Evolutionary conservation across 92 coral and sea anemone genomes (phyloP), one percentile per base, ranked within the genome.

Genomic region (Zoanthus gigantus): DNA sequence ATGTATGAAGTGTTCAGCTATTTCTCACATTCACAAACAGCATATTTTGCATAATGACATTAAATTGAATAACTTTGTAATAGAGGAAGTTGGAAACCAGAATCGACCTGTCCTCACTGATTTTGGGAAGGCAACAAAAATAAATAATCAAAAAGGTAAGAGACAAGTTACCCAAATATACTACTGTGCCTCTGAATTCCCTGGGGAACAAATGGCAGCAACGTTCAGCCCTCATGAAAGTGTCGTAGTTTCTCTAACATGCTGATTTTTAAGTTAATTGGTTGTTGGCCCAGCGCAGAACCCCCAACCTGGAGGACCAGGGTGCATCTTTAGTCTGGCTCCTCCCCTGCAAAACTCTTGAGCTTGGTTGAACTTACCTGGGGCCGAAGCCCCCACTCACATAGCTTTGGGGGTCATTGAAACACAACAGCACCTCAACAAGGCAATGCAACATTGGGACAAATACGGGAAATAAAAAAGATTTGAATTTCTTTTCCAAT

Each of bases 1-100:
- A 74, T 74, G 11, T 74, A 30, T 74, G 79, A 6, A 74, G 11
- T 45, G 54, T 32, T 45, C 7, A 14, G 79, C 54, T 28, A 9
- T 74, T 45, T 45, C 53, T 74, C 79, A 74, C 60, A 74, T 74
- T 45, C 50, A 74, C 34, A 52, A 52, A 52, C 60, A 74, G 28
- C 29, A 45, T 16, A 29, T 74, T 45, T 29, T 74, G 9, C 79
- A 74, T 32, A 74, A 74, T 74, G 79, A 74, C 79, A 45, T 74
- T 0, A 74, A 74, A 6, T 17, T 0, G 28, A 74, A 74, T 29
- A 74, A 74, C 78, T 53, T 53, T 53, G 58, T 1, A 53, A 53
- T 53, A 3, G 58, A 53, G 58, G 58, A 53, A 53, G 58, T 53
- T 53, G 58, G 58, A 4, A 53, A 53, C 58, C 58, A 53, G 2